A percentile compares a stretch with the other conserved stretches of the same genome.
phyloP scores from a whole-genome alignment of 30 jellyfish, hydroid and myxozoan genomes.

The Rhopilema esculentum region DNA sequence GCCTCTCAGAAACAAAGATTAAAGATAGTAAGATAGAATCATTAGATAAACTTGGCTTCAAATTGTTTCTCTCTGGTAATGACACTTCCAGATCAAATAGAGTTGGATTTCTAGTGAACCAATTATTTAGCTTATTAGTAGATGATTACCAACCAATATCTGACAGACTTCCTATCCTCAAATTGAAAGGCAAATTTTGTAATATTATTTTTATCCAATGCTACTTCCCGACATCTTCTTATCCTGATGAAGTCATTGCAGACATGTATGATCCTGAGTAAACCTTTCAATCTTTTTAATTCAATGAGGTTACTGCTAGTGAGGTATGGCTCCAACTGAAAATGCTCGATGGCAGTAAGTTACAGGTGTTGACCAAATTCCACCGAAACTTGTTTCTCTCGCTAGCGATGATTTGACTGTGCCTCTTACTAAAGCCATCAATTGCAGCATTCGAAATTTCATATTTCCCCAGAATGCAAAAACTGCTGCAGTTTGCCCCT shows the following conservation, averaged over 20 bases:
- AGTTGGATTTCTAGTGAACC: slow-evolving; percentile 21
- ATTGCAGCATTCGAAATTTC: too few species aligned
- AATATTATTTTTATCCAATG: slow-evolving; percentile 21
- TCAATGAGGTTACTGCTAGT: too few species aligned
- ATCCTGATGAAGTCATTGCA: slow-evolving; percentile 38
- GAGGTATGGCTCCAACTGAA: too few species aligned
- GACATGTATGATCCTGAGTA: too few species aligned
- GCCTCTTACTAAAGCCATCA: too few species aligned
- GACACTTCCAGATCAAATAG: slow-evolving; percentile 19
- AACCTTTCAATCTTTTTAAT: too few species aligned
- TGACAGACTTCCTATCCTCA: slow-evolving; percentile 8
- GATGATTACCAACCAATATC: slow-evolving; percentile 30
- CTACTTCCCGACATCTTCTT: slow-evolving; percentile 43
- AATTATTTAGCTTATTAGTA: background rate
- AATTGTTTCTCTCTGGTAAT: slow-evolving; percentile 7
- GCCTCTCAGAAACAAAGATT: slow-evolving; percentile 25
- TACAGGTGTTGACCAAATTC: too few species aligned
- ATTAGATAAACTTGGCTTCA: background rate
- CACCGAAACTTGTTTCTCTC: too few species aligned
- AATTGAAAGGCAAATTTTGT: slow-evolving; percentile 5
- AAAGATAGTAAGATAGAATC: slow-evolving; percentile 20
- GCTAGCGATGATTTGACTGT: too few species aligned
- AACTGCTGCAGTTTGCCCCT: too few species aligned
- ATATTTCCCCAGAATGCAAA: too few species aligned
- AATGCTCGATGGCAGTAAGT: too few species aligned